Conservation (phyloP, 2,113 vertebrate genomes). For the Microcebus jonahi region DNA sequence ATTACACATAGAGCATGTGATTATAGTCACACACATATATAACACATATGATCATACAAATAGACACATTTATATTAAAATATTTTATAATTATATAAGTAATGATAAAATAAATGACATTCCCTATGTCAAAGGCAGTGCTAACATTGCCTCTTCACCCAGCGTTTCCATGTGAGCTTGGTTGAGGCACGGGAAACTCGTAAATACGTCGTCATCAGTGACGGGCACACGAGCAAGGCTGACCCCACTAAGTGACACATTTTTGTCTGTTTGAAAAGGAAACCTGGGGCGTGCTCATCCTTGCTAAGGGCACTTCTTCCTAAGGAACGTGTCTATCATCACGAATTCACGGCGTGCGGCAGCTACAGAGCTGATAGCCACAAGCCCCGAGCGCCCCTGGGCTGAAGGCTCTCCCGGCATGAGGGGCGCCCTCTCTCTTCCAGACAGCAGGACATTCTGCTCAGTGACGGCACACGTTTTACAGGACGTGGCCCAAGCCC, state of each 20-base stretch:
- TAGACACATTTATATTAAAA: background rate
- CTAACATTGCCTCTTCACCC: background rate
- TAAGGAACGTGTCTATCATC: background rate
- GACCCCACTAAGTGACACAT: background rate
- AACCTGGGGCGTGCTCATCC: background rate
- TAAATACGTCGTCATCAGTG: background rate
- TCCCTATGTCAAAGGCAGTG: background rate
- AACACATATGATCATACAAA: too few species aligned
- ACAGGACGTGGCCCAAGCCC: background rate
- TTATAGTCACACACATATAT: background rate
- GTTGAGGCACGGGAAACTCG: background rate
- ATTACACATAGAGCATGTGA: background rate
- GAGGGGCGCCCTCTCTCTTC: background rate
- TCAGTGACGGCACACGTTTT: background rate
- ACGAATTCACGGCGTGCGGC: fast-evolving
- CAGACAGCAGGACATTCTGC: background rate
- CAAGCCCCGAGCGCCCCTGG: too few species aligned
- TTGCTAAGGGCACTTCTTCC: background rate
- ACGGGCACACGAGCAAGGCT: background rate
- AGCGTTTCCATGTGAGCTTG: background rate
- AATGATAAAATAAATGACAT: background rate
- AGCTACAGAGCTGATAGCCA: too few species aligned
- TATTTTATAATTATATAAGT: background rate
- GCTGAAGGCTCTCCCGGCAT: background rate
- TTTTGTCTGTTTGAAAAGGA: background rate